A percentile compares a stretch with the other conserved stretches of the same genome.
Evolutionary conservation across 2,888 invertebrate species (phyloP).

Genomic region (Ophion costatus): DNA sequence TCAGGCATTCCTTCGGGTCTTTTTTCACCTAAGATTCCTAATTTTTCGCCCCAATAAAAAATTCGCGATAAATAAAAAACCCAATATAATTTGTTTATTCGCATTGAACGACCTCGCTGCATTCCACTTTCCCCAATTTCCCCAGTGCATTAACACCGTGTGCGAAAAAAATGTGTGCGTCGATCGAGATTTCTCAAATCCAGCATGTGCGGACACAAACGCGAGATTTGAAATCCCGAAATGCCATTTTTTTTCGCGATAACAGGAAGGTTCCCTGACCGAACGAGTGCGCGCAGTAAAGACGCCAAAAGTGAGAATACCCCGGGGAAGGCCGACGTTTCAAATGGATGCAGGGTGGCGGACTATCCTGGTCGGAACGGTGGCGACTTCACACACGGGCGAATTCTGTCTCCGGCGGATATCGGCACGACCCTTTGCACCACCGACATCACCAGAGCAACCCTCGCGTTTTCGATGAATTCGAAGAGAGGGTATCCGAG

Average conservation of each 20-base stretch:
- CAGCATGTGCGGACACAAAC: too few relatives aligned
- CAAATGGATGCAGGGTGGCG: conserved; percentile 49
- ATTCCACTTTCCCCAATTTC: too few relatives aligned
- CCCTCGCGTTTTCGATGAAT: conserved; percentile 44
- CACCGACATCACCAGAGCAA: conserved; percentile 40
- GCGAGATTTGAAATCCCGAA: conserved; percentile 45
- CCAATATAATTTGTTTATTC: too few relatives aligned
- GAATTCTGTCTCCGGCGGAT: conserved; percentile 59
- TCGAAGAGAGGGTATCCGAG: conserved; percentile 5
- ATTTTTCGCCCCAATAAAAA: too few relatives aligned
- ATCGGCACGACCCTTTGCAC: conserved; percentile 63
- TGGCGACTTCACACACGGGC: conserved; percentile 54
- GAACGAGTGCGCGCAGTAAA: conserved; percentile 25
- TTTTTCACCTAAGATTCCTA: too few relatives aligned
- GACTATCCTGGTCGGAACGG: conserved; percentile 30
- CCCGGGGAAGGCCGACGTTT: conserved; percentile 55
- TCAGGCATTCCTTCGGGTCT: too few relatives aligned
- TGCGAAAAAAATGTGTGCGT: background rate
- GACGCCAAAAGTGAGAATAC: conserved; percentile 42
- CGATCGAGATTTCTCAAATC: conserved; percentile 12
- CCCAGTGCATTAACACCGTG: background rate
- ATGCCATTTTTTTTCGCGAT: conserved; percentile 43
- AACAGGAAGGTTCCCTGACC: conserved; percentile 14
- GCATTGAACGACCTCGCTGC: too few relatives aligned
- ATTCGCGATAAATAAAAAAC: too few relatives aligned